These are phyloP conservation scores for Lutraria lutraria DNA, from an alignment of 2,888 invertebrate genomes.

Conservation along the genomic window DNA sequence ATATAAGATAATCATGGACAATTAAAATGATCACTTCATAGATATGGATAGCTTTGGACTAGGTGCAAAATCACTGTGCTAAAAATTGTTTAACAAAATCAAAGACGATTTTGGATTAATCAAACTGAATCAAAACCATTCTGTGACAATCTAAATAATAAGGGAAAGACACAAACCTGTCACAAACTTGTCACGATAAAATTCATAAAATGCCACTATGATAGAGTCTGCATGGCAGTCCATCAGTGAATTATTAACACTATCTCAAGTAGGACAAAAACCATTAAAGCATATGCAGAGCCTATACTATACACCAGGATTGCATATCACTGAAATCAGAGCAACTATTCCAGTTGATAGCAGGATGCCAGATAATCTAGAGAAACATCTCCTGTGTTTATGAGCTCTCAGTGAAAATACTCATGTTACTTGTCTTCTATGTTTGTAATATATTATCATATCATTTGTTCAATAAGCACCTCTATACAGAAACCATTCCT, in stretches of 20 bases:
- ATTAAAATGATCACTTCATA: no score
- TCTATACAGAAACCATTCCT: background rate
- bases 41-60: no score
- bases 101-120: no score
- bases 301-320: conserved; percentile 20
- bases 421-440: background rate
- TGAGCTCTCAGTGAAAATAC: background rate
- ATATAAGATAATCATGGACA: no score
- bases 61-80: no score
- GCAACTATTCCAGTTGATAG: conserved; percentile 44
- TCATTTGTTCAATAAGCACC: background rate
- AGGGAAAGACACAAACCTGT: no score
- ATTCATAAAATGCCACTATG: no score
- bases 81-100: no score
- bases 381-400: conserved; percentile 21
- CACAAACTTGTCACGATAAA: no score
- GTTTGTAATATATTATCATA: background rate
- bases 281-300: background rate
- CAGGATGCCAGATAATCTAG: conserved; percentile 38
- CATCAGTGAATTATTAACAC: background rate
- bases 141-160: no score
- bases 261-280: background rate
- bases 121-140: no score
- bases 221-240: background rate
- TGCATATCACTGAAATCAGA: conserved; percentile 40